Conservation (phyloP, 2,888 invertebrate genomes). For the Ctena decussata region DNA sequence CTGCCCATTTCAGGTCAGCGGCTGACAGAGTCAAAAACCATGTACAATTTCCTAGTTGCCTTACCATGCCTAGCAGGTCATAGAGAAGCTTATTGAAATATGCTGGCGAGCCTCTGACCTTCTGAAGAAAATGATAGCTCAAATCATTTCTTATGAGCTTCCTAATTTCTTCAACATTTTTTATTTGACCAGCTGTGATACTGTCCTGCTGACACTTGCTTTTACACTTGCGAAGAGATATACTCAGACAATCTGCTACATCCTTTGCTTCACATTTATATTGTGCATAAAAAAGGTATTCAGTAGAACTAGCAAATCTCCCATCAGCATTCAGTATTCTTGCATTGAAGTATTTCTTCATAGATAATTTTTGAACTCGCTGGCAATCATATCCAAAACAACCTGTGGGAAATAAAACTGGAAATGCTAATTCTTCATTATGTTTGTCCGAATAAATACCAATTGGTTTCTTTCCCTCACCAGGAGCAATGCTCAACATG, state of each 20-base stretch:
- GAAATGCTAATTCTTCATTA: conserved; percentile 20
- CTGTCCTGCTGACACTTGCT: conserved; percentile 8
- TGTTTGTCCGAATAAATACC: neutral
- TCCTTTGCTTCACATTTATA: neutral
- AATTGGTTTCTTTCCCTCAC: neutral
- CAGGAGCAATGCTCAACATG: neutral
- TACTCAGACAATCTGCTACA: conserved; percentile 6
- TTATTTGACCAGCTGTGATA: conserved; percentile 12
- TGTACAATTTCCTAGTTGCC: conserved; percentile 39
- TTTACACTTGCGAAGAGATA: conserved; percentile 16
- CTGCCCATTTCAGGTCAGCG: conserved; percentile 49
- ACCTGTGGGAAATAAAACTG: conserved; percentile 16
- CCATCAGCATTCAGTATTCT: conserved; percentile 3
- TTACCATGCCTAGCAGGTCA: conserved; percentile 48
- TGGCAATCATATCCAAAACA: neutral
- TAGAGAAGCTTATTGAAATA: conserved; percentile 44
- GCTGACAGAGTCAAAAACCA: conserved; percentile 51
- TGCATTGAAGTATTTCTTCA: neutral
- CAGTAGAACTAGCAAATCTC: conserved; percentile 17
- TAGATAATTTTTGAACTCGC: neutral
- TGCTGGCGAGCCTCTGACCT: conserved; percentile 42
- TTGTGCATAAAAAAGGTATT: conserved; percentile 8
- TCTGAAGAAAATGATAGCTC: conserved; percentile 7
- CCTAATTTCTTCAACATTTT: neutral
- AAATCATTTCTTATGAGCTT: neutral